Conservation (phyloP, 2,888 invertebrate genomes). For the Melipona bicolor region DNA sequence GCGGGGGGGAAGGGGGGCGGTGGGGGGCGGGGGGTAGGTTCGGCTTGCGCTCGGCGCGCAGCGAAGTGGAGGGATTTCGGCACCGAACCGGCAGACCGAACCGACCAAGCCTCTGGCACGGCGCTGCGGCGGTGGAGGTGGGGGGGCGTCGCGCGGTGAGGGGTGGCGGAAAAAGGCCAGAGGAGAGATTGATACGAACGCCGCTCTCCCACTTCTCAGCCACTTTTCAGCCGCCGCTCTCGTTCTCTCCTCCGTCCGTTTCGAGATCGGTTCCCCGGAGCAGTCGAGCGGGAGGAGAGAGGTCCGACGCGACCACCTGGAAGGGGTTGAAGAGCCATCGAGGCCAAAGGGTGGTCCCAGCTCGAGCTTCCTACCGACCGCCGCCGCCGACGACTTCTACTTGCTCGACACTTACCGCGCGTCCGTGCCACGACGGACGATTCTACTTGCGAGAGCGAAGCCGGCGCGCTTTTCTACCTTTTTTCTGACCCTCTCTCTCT, state of each 20-base stretch:
- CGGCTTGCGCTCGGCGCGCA: background rate
- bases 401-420: background rate
- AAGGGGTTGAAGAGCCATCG: conserved; percentile 74
- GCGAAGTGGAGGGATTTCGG: background rate
- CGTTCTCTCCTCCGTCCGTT: conserved; percentile 25
- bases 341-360: conserved; percentile 65
- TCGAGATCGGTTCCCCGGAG: conserved; percentile 53
- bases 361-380: conserved; percentile 43
- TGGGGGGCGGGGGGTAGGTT: conserved; percentile 34
- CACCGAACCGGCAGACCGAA: conserved; percentile 16
- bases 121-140: background rate
- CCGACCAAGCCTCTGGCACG: background rate
- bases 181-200: conserved; percentile 49
- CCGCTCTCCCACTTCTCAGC: conserved; percentile 33
- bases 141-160: background rate
- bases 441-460: background rate
- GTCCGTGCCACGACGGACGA: background rate
- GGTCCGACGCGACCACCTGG: conserved; percentile 67
- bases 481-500: no score
- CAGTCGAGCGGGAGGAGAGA: conserved; percentile 55
- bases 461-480: background rate
- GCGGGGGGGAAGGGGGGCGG: no score
- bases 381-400: conserved; percentile 4
- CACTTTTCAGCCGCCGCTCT: conserved; percentile 30
- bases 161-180: background rate